A percentile compares a stretch with the other conserved stretches of the same genome.
phyloP scores from a whole-genome alignment of 2,888 invertebrate species.

The Drosophila paramelanica region DNA sequence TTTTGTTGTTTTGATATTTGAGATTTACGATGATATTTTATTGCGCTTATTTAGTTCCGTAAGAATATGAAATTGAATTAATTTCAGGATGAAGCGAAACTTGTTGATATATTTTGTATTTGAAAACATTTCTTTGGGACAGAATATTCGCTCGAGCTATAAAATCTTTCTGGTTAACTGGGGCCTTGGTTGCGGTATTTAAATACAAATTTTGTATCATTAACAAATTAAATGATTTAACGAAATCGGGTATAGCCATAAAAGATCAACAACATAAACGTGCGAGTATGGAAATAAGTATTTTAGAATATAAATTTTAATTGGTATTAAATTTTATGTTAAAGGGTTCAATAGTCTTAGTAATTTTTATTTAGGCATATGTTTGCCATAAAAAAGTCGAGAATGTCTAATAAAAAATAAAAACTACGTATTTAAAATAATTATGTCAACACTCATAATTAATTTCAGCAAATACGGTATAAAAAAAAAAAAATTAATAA shows the following conservation, averaged over 20 bases:
- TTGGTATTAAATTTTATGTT: slow-evolving; percentile 10
- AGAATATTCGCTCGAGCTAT: slow-evolving; percentile 16
- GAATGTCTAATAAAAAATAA: neutral
- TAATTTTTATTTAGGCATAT: neutral
- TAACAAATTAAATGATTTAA: slow-evolving; percentile 53
- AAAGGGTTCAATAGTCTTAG: slow-evolving; percentile 29
- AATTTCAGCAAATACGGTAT: neutral
- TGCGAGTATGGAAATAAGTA: slow-evolving; percentile 27
- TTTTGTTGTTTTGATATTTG: slow-evolving; percentile 44
- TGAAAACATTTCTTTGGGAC: neutral
- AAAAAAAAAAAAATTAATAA: neutral
- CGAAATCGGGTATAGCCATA: slow-evolving; percentile 25
- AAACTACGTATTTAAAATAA: neutral
- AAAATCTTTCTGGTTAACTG: slow-evolving; percentile 19
- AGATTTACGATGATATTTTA: slow-evolving; percentile 59
- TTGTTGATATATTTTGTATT: slow-evolving; percentile 12
- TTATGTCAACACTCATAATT: neutral
- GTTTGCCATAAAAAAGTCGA: neutral
- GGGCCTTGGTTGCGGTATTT: slow-evolving; percentile 23
- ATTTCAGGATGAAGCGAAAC: slow-evolving; percentile 36
- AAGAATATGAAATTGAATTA: slow-evolving; percentile 19
- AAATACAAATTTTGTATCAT: slow-evolving; percentile 47
- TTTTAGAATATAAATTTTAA: slow-evolving; percentile 23
- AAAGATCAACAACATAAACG: slow-evolving; percentile 32
- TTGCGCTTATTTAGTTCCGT: slow-evolving; percentile 40